These are phyloP conservation scores for Leucoraja ocellata DNA, from an alignment of 2,797 vertebrate species.

Conservation along the genomic window DNA sequence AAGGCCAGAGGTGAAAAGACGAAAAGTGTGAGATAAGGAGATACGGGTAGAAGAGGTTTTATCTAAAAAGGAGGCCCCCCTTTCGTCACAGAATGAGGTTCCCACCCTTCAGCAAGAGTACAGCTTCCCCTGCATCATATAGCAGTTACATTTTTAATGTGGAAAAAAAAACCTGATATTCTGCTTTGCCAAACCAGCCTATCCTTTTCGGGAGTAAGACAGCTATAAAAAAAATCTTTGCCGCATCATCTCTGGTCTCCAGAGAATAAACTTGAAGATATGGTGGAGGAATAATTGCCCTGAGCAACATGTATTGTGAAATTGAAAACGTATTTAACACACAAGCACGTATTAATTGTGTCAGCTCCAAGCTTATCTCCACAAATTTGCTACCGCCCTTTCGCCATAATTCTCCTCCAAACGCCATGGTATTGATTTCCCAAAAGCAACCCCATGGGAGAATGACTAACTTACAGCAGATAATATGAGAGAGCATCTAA, in stretches of 20 bases:
- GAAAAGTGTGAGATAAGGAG: too few species aligned
- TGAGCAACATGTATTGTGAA: not conserved
- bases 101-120: not conserved
- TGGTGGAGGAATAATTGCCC: not conserved
- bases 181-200: too few species aligned
- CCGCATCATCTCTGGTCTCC: not conserved
- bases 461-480: not conserved
- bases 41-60: not conserved
- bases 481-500: not conserved
- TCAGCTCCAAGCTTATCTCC: not conserved
- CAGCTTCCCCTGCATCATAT: not conserved
- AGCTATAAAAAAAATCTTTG: not conserved
- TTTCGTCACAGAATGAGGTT: not conserved
- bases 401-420: not conserved
- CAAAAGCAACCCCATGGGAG: not conserved
- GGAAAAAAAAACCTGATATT: not conserved
- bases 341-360: not conserved
- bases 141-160: not conserved
- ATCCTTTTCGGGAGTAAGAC: not conserved
- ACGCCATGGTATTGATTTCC: not conserved
- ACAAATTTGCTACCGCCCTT: not conserved
- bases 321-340: not conserved
- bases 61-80: not conserved
- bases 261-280: not conserved
- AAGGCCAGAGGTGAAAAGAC: too few species aligned